These are phyloP conservation scores for Agrotis puta DNA, from an alignment of 2,888 invertebrate genomes.

Conservation along the genomic window DNA sequence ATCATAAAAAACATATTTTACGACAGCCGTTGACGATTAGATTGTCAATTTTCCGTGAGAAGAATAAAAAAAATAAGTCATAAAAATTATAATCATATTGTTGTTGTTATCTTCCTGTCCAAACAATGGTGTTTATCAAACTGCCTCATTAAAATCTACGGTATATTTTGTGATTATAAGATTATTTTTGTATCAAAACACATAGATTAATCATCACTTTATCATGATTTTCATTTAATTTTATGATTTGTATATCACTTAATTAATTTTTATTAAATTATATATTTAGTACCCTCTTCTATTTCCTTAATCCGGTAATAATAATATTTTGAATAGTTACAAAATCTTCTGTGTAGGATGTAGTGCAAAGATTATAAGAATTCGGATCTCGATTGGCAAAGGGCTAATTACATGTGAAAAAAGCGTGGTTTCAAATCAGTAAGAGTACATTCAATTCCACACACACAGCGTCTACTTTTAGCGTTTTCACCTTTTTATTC, in stretches of 20 bases:
- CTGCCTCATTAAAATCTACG: constrained; percentile 24
- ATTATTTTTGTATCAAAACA: constrained; percentile 14
- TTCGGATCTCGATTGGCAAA: background rate
- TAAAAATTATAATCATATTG: background rate
- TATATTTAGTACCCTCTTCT: too few relatives aligned
- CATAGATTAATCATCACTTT: background rate
- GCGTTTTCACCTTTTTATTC: too few relatives aligned
- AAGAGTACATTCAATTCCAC: too few relatives aligned
- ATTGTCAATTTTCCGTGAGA: background rate
- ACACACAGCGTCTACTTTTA: too few relatives aligned
- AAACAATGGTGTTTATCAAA: constrained; percentile 14
- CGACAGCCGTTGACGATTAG: background rate
- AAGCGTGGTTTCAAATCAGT: too few relatives aligned
- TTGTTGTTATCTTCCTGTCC: constrained; percentile 2
- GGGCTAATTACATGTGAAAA: too few relatives aligned
- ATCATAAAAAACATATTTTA: background rate
- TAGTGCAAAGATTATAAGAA: background rate
- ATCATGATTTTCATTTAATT: background rate
- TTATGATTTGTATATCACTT: background rate
- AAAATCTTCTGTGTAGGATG: background rate
- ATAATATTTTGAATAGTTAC: background rate
- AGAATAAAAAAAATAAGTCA: constrained; percentile 3
- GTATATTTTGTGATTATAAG: background rate
- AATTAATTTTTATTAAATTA: too few relatives aligned
- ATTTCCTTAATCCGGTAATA: background rate